Evolutionary conservation across 2,888 invertebrate species (phyloP).

Genomic region (Gerris lacustris): DNA sequence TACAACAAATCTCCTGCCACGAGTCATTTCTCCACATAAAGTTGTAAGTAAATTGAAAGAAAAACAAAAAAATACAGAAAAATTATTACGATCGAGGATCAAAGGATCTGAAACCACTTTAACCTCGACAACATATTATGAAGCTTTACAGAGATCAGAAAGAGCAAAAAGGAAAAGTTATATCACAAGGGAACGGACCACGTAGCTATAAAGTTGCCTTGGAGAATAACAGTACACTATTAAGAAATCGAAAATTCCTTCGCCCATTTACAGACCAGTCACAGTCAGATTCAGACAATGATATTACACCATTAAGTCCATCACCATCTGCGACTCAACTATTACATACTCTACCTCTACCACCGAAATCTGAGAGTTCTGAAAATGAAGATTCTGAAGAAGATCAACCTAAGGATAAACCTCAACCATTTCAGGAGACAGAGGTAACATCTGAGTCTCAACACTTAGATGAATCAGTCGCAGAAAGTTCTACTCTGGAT

Average conservation of each 20-base stretch:
- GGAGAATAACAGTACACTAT: not conserved
- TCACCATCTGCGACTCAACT: too few relatives aligned
- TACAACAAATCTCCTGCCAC: not conserved
- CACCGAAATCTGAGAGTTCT: too few relatives aligned
- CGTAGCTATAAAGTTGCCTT: not conserved
- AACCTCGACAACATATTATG: not conserved
- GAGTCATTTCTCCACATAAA: not conserved
- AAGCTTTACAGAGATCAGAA: not conserved
- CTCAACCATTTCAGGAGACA: too few relatives aligned
- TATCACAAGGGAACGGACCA: not conserved
- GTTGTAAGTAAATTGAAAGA: not conserved
- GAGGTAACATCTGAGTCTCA: too few relatives aligned
- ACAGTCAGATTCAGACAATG: too few relatives aligned
- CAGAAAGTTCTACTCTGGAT: too few relatives aligned
- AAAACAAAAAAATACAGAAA: conserved; percentile 4
- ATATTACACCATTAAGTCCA: too few relatives aligned
- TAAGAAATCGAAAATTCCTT: conserved; percentile 6
- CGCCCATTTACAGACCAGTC: not conserved
- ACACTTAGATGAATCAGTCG: too few relatives aligned
- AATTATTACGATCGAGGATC: conserved; percentile 10
- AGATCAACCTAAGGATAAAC: too few relatives aligned
- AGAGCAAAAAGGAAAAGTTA: not conserved
- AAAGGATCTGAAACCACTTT: conserved; percentile 6
- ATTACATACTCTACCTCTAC: too few relatives aligned
- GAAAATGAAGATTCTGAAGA: too few relatives aligned